These are phyloP conservation scores for Drosophila parthenogenetica DNA, from an alignment of 2,888 invertebrate species.

Conservation along the genomic window DNA sequence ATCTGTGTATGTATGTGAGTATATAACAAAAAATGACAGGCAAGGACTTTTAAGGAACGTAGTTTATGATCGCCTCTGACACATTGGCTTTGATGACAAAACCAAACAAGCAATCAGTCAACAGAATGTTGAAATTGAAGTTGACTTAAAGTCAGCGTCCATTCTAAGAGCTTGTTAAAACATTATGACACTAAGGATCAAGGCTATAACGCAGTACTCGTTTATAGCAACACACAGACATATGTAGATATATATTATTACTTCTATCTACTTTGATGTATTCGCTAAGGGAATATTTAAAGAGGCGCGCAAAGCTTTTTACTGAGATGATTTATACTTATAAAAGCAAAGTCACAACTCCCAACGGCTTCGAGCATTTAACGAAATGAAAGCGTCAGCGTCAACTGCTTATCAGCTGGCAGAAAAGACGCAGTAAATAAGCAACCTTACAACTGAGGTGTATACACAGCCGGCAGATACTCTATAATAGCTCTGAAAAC, in stretches of 20 bases:
- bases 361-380: constrained; percentile 50
- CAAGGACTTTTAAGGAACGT: constrained; percentile 41
- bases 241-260: constrained; percentile 18
- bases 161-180: constrained; percentile 73
- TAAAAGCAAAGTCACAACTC: constrained; percentile 55
- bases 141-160: constrained; percentile 41
- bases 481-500: background rate
- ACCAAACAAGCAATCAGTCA: constrained; percentile 57
- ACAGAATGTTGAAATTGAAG: constrained; percentile 26
- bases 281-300: constrained; percentile 69
- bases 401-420: constrained; percentile 51
- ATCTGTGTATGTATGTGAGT: background rate
- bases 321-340: constrained; percentile 66
- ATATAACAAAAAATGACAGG: constrained; percentile 14
- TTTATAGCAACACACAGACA: background rate
- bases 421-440: constrained; percentile 16
- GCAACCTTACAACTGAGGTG: background rate
- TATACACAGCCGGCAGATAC: background rate
- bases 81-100: constrained; percentile 43
- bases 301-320: constrained; percentile 43
- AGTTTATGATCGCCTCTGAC: constrained; percentile 52
- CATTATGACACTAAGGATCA: constrained; percentile 63
- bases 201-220: constrained; percentile 33
- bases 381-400: constrained; percentile 50
- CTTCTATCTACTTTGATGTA: constrained; percentile 50